Conservation (phyloP, 2,888 invertebrate genomes). For the Antheraea assamensis region DNA sequence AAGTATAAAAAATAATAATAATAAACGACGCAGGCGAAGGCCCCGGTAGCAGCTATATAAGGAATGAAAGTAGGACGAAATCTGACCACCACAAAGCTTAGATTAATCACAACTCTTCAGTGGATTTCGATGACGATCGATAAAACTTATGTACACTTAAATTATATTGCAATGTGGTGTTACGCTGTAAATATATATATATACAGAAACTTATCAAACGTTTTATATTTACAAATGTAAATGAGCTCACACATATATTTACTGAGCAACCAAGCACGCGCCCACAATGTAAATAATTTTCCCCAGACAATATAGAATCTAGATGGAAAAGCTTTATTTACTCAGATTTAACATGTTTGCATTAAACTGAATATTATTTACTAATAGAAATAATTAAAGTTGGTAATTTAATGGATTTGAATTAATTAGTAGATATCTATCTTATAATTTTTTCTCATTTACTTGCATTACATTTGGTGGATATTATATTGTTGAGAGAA, state of each 20-base stretch:
- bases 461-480: too few species aligned
- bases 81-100: too few species aligned
- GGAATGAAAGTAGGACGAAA: too few species aligned
- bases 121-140: too few species aligned
- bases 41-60: too few species aligned
- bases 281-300: slow-evolving; percentile 40
- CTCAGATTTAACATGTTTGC: slow-evolving; percentile 30
- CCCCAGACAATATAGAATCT: slow-evolving; percentile 18
- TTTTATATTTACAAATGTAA: slow-evolving; percentile 22
- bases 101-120: too few species aligned
- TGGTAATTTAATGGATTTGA: neutral
- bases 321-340: slow-evolving; percentile 12
- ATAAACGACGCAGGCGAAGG: too few species aligned
- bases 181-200: neutral
- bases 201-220: slow-evolving; percentile 3
- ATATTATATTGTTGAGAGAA: too few species aligned
- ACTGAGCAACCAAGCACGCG: slow-evolving; percentile 46
- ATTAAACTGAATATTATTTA: neutral
- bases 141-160: too few species aligned
- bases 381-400: neutral
- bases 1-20: too few species aligned
- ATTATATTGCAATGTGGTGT: neutral
- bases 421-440: neutral
- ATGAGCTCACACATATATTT: slow-evolving; percentile 37
- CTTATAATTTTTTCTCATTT: neutral